A percentile compares a stretch with the other conserved stretches of the same genome.
Conservation (phyloP, 2,113 vertebrate species). For the Microcebus murinus region DNA sequence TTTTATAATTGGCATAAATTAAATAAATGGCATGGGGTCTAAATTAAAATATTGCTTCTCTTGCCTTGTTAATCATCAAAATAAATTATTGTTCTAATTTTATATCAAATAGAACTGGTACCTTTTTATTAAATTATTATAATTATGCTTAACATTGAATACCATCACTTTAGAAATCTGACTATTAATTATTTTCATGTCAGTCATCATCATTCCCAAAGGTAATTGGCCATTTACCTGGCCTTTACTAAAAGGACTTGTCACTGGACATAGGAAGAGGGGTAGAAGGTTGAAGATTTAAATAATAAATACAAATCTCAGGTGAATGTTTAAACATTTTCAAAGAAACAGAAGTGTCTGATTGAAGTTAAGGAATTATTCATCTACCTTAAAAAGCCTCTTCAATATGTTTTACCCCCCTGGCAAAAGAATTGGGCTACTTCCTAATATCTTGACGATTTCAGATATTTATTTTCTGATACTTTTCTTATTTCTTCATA, state of each 20-base stretch:
- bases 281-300: neutral
- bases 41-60: conserved; percentile 63
- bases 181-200: conserved; percentile 77
- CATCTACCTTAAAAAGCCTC: neutral
- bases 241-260: neutral
- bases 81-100: conserved; percentile 77
- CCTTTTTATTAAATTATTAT: conserved; percentile 65
- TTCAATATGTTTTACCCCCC: neutral
- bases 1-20: conserved; percentile 62
- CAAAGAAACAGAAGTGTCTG: neutral
- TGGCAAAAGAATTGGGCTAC: neutral
- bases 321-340: neutral
- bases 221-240: conserved; percentile 42
- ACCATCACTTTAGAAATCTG: conserved; percentile 53
- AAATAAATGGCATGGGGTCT: conserved; percentile 64
- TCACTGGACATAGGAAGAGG: neutral
- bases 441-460: neutral
- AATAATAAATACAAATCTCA: neutral
- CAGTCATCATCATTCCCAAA: neutral
- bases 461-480: neutral
- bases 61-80: conserved; percentile 59
- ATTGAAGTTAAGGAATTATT: neutral
- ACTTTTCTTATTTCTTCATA: neutral
- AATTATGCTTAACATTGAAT: conserved; percentile 77
- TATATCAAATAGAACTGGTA: conserved; percentile 41